phyloP scores from a whole-genome alignment of 1,140 invertebrate genomes.

The Spodoptera frugiperda region DNA sequence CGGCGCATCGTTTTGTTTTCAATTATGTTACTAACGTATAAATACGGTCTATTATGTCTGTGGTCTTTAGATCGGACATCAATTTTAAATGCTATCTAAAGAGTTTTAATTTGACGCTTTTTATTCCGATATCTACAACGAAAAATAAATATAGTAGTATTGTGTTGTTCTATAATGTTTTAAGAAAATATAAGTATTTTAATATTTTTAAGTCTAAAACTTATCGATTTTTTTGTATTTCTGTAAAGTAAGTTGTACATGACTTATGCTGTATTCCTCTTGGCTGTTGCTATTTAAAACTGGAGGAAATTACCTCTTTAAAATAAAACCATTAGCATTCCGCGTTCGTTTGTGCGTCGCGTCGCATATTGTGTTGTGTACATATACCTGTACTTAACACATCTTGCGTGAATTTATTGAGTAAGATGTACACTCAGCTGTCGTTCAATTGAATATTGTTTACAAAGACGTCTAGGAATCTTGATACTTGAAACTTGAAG shows the following conservation, averaged over 20 bases:
- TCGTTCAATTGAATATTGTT: slow-evolving; percentile 13
- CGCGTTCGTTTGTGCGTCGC: slow-evolving; percentile 39
- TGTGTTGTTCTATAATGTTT: too few relatives aligned
- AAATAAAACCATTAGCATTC: slow-evolving; percentile 61
- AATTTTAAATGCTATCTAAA: slow-evolving; percentile 5
- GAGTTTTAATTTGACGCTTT: neutral
- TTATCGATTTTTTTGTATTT: too few relatives aligned
- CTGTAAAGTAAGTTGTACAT: too few relatives aligned
- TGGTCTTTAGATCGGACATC: slow-evolving; percentile 10
- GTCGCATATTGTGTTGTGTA: slow-evolving; percentile 47
- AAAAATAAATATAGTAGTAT: neutral
- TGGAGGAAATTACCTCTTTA: slow-evolving; percentile 58
- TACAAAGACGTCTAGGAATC: neutral
- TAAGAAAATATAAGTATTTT: too few relatives aligned
- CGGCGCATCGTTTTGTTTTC: slow-evolving; percentile 49
- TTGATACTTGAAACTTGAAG: neutral
- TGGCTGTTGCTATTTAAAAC: slow-evolving; percentile 5
- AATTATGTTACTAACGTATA: slow-evolving; percentile 45
- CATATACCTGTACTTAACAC: slow-evolving; percentile 45
- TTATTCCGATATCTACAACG: neutral
- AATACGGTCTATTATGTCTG: slow-evolving; percentile 38
- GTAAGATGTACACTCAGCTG: slow-evolving; percentile 18
- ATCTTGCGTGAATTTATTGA: slow-evolving; percentile 39
- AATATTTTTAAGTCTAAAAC: too few relatives aligned
- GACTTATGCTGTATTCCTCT: slow-evolving; percentile 16